phyloP scores from a whole-genome alignment of 2,113 vertebrate species.

The Amphiprion ocellaris region DNA sequence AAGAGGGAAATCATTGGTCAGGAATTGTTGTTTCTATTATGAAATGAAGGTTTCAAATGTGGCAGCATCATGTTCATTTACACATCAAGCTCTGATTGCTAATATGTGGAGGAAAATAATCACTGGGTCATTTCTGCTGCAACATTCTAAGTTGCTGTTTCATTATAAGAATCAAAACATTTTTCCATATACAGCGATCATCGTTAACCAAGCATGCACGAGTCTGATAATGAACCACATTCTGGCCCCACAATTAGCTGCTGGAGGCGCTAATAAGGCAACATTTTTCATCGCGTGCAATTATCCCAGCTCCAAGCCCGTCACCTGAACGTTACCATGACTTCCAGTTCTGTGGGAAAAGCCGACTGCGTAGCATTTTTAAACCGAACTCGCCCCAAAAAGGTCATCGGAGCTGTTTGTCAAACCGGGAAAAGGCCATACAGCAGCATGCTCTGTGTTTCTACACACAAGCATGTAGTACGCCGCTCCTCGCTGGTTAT shows the following conservation, averaged over 20 bases:
- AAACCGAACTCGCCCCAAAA: slow-evolving; percentile 34
- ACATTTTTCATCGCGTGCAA: slow-evolving; percentile 18
- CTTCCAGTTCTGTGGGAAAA: slow-evolving; percentile 6
- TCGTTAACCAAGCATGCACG: slow-evolving; percentile 36
- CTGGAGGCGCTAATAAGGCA: slow-evolving; percentile 35
- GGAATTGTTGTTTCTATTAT: background rate
- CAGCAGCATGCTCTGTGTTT: background rate
- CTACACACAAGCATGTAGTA: slow-evolving; percentile 24
- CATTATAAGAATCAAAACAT: slow-evolving; percentile 17
- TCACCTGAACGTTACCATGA: slow-evolving; percentile 35
- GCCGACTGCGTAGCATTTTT: slow-evolving; percentile 36
- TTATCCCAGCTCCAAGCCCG: background rate
- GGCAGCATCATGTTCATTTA: slow-evolving; percentile 20
- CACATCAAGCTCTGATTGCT: slow-evolving; percentile 16
- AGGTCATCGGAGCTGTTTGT: slow-evolving; percentile 66
- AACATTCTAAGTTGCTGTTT: slow-evolving; percentile 30
- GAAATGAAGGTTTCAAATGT: background rate
- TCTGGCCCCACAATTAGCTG: slow-evolving; percentile 43
- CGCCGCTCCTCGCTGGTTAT: slow-evolving; percentile 15
- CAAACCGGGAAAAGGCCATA: slow-evolving; percentile 62
- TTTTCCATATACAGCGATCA: slow-evolving; percentile 29
- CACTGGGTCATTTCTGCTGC: slow-evolving; percentile 38
- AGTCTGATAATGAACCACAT: slow-evolving; percentile 51
- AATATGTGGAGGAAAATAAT: slow-evolving; percentile 31
- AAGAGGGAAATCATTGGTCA: background rate